These are phyloP conservation scores for Brachypterus glaber DNA, from an alignment of 2,888 invertebrate genomes.

Conservation along the genomic window DNA sequence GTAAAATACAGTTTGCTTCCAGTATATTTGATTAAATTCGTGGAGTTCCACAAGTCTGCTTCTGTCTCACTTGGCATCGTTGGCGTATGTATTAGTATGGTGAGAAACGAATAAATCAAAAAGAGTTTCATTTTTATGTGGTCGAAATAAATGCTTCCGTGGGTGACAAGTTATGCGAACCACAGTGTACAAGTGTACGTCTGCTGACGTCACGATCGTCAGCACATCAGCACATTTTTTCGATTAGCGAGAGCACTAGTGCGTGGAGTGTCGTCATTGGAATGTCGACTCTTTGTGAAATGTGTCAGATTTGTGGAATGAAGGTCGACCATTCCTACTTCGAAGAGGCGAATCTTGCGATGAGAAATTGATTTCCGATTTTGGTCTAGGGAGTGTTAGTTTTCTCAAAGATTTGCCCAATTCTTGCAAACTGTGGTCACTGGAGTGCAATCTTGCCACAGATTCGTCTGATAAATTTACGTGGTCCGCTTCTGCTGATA, in stretches of 20 bases:
- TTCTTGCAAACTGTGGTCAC: slow-evolving; percentile 42
- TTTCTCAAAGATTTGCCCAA: slow-evolving; percentile 63
- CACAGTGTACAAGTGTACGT: slow-evolving; percentile 4
- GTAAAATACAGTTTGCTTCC: no score
- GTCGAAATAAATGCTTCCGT: no score
- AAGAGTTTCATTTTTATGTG: no score
- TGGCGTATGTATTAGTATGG: no score
- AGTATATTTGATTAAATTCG: no score
- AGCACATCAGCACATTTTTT: slow-evolving; percentile 29
- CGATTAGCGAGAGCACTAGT: slow-evolving; percentile 46
- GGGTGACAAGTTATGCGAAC: no score
- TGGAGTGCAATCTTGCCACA: slow-evolving; percentile 40
- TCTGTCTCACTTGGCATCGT: no score
- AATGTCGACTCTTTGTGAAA: slow-evolving; percentile 58
- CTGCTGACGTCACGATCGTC: slow-evolving; percentile 27
- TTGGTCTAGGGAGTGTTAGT: slow-evolving; percentile 64
- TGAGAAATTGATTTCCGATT: slow-evolving; percentile 75
- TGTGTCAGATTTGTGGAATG: slow-evolving; percentile 73
- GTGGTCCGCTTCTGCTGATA: slow-evolving; percentile 84
- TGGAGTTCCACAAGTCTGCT: no score
- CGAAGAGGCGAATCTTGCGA: slow-evolving; percentile 55
- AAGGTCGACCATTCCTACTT: slow-evolving; percentile 46
- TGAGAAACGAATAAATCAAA: no score
- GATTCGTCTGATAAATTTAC: slow-evolving; percentile 70
- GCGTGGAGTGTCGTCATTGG: slow-evolving; percentile 66